Conservation (phyloP, 2,888 invertebrate genomes). For the Erebia aethiops region DNA sequence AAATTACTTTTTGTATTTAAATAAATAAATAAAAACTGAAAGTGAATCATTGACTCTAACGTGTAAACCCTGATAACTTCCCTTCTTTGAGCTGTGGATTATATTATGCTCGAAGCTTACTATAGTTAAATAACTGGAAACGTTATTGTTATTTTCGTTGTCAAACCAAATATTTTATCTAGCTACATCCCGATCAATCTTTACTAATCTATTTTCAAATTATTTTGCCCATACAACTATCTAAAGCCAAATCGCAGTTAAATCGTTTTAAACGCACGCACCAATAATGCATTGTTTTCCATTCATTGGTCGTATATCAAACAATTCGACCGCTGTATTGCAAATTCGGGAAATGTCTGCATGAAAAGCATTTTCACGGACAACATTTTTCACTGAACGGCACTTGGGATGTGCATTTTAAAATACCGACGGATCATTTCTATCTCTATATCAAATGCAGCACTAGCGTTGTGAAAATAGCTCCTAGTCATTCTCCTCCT, state of each 20-base stretch:
- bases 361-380: constrained; percentile 13
- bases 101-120: no score
- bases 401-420: not conserved
- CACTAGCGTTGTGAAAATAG: no score
- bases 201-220: not conserved
- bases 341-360: constrained; percentile 30
- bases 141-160: no score
- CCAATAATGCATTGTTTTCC: constrained; percentile 13
- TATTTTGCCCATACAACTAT: not conserved
- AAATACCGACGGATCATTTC: not conserved
- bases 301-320: constrained; percentile 15
- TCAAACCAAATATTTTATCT: not conserved
- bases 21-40: no score
- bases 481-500: no score
- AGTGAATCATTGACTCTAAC: no score
- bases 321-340: constrained; percentile 20
- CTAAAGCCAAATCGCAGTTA: not conserved
- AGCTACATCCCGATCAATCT: no score
- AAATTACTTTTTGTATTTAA: no score
- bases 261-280: constrained; percentile 4
- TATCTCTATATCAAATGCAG: not conserved
- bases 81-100: no score
- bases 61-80: no score
- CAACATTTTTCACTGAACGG: constrained; percentile 6
- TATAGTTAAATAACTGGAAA: no score